Percentiles rank a stretch among this genome's conserved stretches.
Conservation (phyloP, 2,888 invertebrate genomes). For the Anodontia alba region DNA sequence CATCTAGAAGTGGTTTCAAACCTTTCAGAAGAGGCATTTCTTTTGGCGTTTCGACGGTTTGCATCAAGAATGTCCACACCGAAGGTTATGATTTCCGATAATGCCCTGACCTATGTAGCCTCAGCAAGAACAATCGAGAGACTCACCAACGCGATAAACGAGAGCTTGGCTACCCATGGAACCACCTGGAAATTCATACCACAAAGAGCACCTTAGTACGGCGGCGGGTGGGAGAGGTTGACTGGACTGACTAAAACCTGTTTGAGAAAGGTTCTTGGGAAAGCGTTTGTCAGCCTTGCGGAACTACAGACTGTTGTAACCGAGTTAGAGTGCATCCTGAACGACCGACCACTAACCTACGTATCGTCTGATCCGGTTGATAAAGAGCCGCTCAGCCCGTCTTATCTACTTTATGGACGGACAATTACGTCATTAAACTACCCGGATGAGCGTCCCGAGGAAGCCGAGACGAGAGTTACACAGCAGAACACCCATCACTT, state of each 20-base stretch:
- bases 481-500: neutral
- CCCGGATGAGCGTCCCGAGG: conserved; percentile 4
- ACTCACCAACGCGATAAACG: too few relatives aligned
- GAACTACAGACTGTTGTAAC: neutral
- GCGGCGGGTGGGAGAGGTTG: conserved; percentile 16
- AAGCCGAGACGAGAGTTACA: neutral
- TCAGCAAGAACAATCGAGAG: too few relatives aligned
- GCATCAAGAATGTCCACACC: too few relatives aligned
- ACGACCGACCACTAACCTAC: conserved; percentile 15
- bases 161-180: too few relatives aligned
- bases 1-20: too few relatives aligned
- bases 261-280: neutral
- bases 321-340: neutral
- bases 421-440: neutral
- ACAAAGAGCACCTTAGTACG: conserved; percentile 10
- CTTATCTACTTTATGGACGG: conserved; percentile 1
- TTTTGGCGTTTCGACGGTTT: neutral
- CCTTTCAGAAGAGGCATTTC: neutral
- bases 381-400: neutral
- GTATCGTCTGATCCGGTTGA: neutral
- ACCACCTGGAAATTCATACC: too few relatives aligned
- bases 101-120: neutral
- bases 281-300: neutral
- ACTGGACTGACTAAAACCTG: neutral
- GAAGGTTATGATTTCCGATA: neutral